phyloP scores from a whole-genome alignment of 2,888 invertebrate genomes.

The Ommatoiulus sabulosus region DNA sequence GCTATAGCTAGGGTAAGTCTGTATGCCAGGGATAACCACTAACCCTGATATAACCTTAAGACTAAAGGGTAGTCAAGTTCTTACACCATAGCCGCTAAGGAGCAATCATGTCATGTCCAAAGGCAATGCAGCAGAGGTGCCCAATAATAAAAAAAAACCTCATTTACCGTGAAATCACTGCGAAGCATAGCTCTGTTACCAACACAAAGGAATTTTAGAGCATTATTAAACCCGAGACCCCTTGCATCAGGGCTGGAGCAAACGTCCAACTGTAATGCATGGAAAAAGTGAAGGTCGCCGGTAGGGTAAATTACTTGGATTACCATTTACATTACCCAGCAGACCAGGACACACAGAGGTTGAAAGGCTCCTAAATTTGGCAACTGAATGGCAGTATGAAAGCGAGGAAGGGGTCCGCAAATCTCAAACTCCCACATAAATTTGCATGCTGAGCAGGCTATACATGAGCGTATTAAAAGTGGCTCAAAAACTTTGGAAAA shows the following conservation, averaged over 20 bases:
- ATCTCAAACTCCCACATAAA: neutral
- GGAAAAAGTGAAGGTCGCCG: conserved; percentile 26
- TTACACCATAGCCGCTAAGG: conserved; percentile 17
- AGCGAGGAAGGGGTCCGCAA: neutral
- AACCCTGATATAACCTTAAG: conserved; percentile 7
- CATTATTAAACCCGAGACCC: conserved; percentile 22
- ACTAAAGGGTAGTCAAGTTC: neutral
- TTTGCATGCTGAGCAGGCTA: neutral
- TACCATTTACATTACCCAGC: conserved; percentile 2
- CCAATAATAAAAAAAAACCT: neutral
- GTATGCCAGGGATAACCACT: neutral
- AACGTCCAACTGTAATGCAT: conserved; percentile 26
- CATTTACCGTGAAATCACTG: conserved; percentile 34
- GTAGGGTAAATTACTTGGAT: conserved; percentile 18
- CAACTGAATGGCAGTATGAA: conserved; percentile 24
- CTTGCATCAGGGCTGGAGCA: conserved; percentile 34
- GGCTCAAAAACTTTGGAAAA: too few relatives aligned
- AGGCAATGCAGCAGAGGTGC: neutral
- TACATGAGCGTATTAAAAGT: neutral
- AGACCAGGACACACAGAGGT: conserved; percentile 34
- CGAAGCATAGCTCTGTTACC: conserved; percentile 25
- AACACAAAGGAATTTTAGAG: conserved; percentile 14
- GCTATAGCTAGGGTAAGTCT: neutral
- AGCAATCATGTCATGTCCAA: conserved; percentile 34
- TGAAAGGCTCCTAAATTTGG: conserved; percentile 14